Base-by-base conservation (phyloP, 2,113 vertebrate genomes). In the Thomomys bottae region DNA sequence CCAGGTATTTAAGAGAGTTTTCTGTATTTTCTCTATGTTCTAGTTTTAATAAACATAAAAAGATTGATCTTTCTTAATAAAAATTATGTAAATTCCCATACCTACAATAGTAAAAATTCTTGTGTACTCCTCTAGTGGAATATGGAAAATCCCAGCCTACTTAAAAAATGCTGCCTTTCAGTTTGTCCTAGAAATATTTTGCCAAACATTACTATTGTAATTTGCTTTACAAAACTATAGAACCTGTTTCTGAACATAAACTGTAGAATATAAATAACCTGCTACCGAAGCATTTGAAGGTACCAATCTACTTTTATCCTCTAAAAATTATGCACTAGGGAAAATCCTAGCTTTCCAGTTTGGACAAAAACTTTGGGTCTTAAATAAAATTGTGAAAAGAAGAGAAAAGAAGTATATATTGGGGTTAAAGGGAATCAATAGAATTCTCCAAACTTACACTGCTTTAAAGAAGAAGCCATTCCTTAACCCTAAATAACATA, bases 251-350 rank as follows among this genome's bases (percentile, higher is more conserved):
- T 32, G 45, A 78, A 66, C 57, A 61, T 64, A 81, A 89, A 70
- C 84, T 59, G 6, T 76, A 64, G 61, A 94, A 88, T 75, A 79
- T 38, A 84, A 94, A 78, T 83, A 89, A 63, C 77, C 34, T 30
- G 18, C 38, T 79, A 34, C 11, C 88, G 59, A 87, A 24, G 71
- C 71, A 85, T 67, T 49, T 45, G 67, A 14, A 89, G 34, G 71
- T 11, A 82, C 9, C 75, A 21, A 21, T 34, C 9, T 32, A 21
- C 26, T 11, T 23, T 28, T 32, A 5, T 20, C 28, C 21, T 57
- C 23, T 68, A 77, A 81, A 4, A 67, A 1, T 59, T 26, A 7
- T n/a, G 8, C 36, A 12, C 23, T 45, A 67, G 38, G 42, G 34
- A 14, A 20, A 38, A 34, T 73, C 68, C 70, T 49, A 18, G 23